Base-by-base conservation (phyloP, 2,888 invertebrate species). In the Yponomeuta evonymella region DNA sequence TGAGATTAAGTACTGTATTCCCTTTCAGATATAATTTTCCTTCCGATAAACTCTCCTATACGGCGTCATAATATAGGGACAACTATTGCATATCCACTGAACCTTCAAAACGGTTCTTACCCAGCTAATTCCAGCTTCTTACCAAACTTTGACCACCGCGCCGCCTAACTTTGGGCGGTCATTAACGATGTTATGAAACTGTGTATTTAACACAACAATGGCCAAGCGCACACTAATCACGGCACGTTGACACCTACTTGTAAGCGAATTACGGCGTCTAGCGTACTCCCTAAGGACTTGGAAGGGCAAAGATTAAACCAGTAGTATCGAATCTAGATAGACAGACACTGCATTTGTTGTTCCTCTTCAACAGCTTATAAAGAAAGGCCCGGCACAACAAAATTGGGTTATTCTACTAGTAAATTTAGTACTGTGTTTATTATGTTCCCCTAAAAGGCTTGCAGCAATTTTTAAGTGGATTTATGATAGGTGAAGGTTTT, bases 151-250 rank as follows among this genome's bases (percentile, higher is more conserved):
- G 51, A 58, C 51, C 51, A 58, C 43, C 43, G 43, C 51, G 15
- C 51, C 8, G 4, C 51, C 51, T 58, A 58, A 58, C 15, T 58
- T 58, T 15, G 15, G 51, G 3, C 51, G 15, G 51, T 12, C 51
- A 58, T 58, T 58, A 15, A 58, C 51, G 51, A 58, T 15, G 51
- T 58, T 58, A 58, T 65, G 65, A 65, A 65, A 65, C 65, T 65
- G 68, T 70, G 64, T 73, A 76, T 85, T 87, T 86, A 82, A 76
- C 87, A 87, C 85, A 83, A 87, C 86, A 87, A 84, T 86, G 78
- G 78, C 75, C 73, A 72, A 73, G 72, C 51, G 65, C 65, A 65
- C 68, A 78, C 79, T 83, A 81, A 84, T 85, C 81, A 81, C 76
- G 74, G 78, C 75, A 76, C 79, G 82, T 84, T 79, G 80, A 78